These are phyloP conservation scores for Carassius gibelio DNA, from an alignment of 2,113 vertebrate species.

Conservation along the genomic window DNA sequence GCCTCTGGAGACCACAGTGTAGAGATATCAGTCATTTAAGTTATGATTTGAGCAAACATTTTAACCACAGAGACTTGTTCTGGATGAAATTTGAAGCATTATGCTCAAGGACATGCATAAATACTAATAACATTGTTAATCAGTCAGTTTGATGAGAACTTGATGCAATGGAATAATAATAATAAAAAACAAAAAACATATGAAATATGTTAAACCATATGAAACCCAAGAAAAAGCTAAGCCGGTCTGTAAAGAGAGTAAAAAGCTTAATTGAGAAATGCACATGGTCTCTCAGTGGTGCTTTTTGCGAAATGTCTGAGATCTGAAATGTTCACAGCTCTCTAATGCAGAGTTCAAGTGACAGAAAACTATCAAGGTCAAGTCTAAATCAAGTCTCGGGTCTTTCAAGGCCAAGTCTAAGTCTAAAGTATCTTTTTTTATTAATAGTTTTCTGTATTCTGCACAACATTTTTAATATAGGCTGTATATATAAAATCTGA, in stretches of 20 bases:
- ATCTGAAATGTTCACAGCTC: not conserved
- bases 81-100: not conserved
- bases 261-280: not conserved
- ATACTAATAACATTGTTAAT: not conserved
- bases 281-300: not conserved
- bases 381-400: too few relatives aligned
- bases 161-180: not conserved
- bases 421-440: not conserved
- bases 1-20: not conserved
- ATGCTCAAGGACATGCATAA: not conserved
- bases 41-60: not conserved
- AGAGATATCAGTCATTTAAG: not conserved
- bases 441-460: not conserved
- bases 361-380: not conserved
- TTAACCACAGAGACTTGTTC: not conserved
- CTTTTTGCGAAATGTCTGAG: not conserved
- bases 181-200: not conserved
- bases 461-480: too few relatives aligned
- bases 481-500: too few relatives aligned
- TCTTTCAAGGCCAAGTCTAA: not conserved
- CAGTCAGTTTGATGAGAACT: not conserved
- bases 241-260: not conserved
- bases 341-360: not conserved
- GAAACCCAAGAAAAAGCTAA: not conserved
- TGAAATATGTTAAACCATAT: not conserved